phyloP scores from a whole-genome alignment of 2,888 invertebrate genomes.

The Phoenoteleia sp. region DNA sequence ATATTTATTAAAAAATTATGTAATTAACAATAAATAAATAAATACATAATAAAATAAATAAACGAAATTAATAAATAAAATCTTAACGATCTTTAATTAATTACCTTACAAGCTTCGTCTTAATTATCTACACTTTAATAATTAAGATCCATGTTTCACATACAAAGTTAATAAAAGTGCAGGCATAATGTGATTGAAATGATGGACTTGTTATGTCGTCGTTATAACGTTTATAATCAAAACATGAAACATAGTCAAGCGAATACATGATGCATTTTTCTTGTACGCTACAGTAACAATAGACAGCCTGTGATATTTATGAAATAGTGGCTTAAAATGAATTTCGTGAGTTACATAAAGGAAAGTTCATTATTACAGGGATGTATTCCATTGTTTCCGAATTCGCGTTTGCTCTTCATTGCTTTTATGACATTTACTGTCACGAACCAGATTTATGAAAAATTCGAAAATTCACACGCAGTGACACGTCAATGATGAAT shows the following conservation, averaged over 20 bases:
- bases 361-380: constrained; percentile 68
- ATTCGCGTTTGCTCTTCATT: constrained; percentile 58
- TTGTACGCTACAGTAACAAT: constrained; percentile 43
- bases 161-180: not conserved
- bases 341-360: constrained; percentile 62
- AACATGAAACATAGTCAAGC: not conserved
- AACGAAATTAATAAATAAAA: too few species aligned
- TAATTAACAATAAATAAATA: too few species aligned
- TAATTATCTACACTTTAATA: too few species aligned
- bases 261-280: constrained; percentile 8
- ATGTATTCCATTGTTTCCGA: constrained; percentile 66
- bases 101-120: too few species aligned
- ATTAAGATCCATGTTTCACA: not conserved
- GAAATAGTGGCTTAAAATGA: constrained; percentile 57
- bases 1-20: too few species aligned
- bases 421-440: constrained; percentile 69
- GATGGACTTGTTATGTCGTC: not conserved
- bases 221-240: not conserved
- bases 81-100: too few species aligned
- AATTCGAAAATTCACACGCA: constrained; percentile 64
- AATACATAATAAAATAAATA: too few species aligned
- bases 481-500: constrained; percentile 65
- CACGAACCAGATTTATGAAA: constrained; percentile 69
- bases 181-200: not conserved
- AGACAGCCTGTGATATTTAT: constrained; percentile 46